These are phyloP conservation scores for Fabriciana adippe DNA, from an alignment of 2,888 invertebrate species.

Conservation along the genomic window DNA sequence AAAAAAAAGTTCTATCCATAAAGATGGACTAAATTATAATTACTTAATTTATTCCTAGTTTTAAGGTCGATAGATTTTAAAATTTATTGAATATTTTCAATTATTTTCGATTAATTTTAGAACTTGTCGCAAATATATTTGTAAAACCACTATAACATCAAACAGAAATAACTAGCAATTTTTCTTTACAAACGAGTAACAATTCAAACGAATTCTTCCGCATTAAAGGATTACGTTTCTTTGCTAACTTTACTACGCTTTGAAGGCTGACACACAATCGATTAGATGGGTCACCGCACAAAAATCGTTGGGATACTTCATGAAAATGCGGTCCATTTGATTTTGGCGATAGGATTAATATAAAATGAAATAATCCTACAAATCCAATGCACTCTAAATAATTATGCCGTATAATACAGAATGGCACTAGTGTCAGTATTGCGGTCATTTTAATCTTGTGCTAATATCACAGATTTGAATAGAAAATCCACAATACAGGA, in stretches of 20 bases:
- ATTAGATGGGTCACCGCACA: slow-evolving; percentile 28
- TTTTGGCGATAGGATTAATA: slow-evolving; percentile 7
- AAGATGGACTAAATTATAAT: too few relatives aligned
- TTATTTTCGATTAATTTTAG: too few relatives aligned
- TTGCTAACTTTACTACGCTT: slow-evolving; percentile 19
- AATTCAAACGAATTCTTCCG: slow-evolving; percentile 30
- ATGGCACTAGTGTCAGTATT: slow-evolving; percentile 3
- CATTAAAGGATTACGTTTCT: slow-evolving; percentile 31
- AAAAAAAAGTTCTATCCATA: too few relatives aligned
- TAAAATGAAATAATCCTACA: neutral
- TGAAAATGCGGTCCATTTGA: slow-evolving; percentile 23
- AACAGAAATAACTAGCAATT: slow-evolving; percentile 11
- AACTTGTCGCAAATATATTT: too few relatives aligned
- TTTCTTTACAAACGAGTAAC: slow-evolving; percentile 22
- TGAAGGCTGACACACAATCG: slow-evolving; percentile 26
- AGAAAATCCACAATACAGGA: slow-evolving; percentile 1
- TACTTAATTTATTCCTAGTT: too few relatives aligned
- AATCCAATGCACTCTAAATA: slow-evolving; percentile 20
- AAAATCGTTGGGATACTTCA: slow-evolving; percentile 23
- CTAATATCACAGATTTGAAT: slow-evolving; percentile 15
- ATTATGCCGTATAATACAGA: slow-evolving; percentile 9
- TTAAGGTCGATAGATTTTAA: too few relatives aligned
- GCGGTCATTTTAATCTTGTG: slow-evolving; percentile 12
- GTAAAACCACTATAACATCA: too few relatives aligned
- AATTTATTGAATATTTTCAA: too few relatives aligned